A percentile compares a stretch with the other conserved stretches of the same genome.
Conservation (phyloP, 2,113 vertebrate species). For the Myotis brandtii region DNA sequence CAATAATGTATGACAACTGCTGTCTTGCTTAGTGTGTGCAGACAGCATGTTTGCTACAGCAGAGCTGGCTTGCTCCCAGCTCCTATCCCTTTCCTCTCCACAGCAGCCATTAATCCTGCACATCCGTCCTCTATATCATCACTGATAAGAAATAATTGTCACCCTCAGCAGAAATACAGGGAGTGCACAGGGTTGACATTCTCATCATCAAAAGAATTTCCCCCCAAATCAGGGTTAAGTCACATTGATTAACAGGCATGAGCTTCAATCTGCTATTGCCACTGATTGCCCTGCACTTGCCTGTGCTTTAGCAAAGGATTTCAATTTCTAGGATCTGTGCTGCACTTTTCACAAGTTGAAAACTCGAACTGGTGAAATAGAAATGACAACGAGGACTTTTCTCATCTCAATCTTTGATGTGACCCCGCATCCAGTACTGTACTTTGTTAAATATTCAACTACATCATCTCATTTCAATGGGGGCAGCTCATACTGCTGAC, state of each 20-base stretch:
- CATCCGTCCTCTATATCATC: neutral
- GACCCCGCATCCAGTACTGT: neutral
- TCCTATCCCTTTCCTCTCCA: neutral
- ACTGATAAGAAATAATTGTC: constrained; percentile 55
- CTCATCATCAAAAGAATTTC: constrained; percentile 53
- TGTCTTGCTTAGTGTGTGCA: neutral
- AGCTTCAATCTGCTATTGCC: constrained; percentile 55
- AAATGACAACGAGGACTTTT: constrained; percentile 48
- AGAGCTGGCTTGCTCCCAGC: neutral
- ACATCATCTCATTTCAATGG: neutral
- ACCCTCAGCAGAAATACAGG: constrained; percentile 38
- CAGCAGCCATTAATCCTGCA: neutral
- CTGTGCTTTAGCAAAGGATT: constrained; percentile 56
- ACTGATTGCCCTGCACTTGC: constrained; percentile 59
- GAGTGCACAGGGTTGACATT: constrained; percentile 34
- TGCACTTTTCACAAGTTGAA: constrained; percentile 59
- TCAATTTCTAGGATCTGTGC: constrained; percentile 54
- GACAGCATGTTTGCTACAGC: neutral
- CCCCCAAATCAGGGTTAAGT: constrained; percentile 60
- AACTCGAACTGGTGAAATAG: constrained; percentile 56
- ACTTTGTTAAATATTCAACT: neutral
- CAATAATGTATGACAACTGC: neutral
- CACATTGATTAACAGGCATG: constrained; percentile 70
- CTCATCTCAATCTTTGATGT: constrained; percentile 42
- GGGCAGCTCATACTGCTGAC: neutral